Percentiles rank a stretch among this genome's conserved stretches.
Evolutionary conservation across 92 coral and sea anemone species (phyloP).

Genomic region (Heteractis magnifica): DNA sequence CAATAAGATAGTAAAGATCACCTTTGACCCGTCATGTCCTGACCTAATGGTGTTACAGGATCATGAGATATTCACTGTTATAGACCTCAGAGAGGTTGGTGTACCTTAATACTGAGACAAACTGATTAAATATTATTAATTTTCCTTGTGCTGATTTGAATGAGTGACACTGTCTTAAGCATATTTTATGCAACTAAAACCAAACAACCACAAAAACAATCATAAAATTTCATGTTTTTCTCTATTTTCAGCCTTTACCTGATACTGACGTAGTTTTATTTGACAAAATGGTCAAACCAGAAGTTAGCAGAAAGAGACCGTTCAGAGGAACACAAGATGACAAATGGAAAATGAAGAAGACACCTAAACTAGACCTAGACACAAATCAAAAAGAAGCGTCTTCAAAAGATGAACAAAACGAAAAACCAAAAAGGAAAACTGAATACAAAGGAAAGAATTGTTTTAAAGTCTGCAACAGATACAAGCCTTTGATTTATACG

Average conservation of each 20-base stretch:
- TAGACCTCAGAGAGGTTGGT: constrained; percentile 78
- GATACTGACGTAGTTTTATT: constrained; percentile 46
- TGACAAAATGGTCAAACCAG: constrained; percentile 37
- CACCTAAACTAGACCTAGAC: background rate
- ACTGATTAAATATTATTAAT: too few species aligned
- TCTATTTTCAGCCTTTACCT: constrained; percentile 74
- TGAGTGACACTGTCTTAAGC: too few species aligned
- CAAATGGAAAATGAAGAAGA: background rate
- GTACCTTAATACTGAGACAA: background rate
- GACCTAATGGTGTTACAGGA: constrained; percentile 72
- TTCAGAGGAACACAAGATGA: background rate
- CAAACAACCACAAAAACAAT: background rate
- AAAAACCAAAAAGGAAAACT: constrained; percentile 7
- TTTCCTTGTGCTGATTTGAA: too few species aligned
- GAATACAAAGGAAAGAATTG: constrained; percentile 28
- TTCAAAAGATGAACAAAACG: constrained; percentile 1
- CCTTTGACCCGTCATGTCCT: constrained; percentile 62
- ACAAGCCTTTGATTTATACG: constrained; percentile 68
- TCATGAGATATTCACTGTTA: constrained; percentile 62
- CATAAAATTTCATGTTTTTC: background rate
- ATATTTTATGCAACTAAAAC: background rate
- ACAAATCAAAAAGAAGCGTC: background rate
- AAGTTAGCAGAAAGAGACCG: constrained; percentile 47
- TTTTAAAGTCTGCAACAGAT: constrained; percentile 76
- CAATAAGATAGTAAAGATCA: constrained; percentile 63